A percentile compares a stretch with the other conserved stretches of the same genome.
Conservation (phyloP, 2,888 invertebrate genomes). For the Synergus gifuensis region DNA sequence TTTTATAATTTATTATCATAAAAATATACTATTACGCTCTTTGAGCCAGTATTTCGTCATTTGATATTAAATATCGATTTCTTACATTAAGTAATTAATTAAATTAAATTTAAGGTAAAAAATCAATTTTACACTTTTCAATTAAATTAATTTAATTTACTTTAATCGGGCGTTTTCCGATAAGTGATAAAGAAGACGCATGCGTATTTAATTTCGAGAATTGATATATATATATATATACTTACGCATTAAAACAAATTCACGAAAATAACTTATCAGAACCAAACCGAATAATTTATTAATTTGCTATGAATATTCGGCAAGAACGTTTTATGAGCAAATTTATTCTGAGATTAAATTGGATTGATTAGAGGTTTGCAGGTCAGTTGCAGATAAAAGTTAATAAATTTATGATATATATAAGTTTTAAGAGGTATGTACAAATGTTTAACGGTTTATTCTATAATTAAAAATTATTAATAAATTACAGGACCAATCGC, state of each 20-base stretch:
- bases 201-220: conserved; percentile 30
- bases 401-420: neutral
- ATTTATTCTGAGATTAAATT: neutral
- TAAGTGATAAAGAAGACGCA: conserved; percentile 37
- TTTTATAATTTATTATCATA: neutral
- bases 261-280: conserved; percentile 29
- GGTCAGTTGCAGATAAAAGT: neutral
- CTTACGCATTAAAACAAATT: neutral
- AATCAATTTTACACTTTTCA: too few relatives aligned
- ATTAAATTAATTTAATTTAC: neutral
- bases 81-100: neutral
- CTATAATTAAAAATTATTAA: neutral
- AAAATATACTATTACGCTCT: neutral
- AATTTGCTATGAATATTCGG: neutral
- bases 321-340: neutral
- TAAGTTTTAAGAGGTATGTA: neutral
- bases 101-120: too few relatives aligned
- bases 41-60: neutral
- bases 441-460: neutral
- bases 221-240: neutral
- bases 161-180: conserved; percentile 13
- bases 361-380: too few relatives aligned
- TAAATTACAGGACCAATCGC: conserved; percentile 63
- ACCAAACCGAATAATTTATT: neutral
- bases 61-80: neutral